Conservation (phyloP, 2,797 vertebrate species). For the Eulemur coronatus region DNA sequence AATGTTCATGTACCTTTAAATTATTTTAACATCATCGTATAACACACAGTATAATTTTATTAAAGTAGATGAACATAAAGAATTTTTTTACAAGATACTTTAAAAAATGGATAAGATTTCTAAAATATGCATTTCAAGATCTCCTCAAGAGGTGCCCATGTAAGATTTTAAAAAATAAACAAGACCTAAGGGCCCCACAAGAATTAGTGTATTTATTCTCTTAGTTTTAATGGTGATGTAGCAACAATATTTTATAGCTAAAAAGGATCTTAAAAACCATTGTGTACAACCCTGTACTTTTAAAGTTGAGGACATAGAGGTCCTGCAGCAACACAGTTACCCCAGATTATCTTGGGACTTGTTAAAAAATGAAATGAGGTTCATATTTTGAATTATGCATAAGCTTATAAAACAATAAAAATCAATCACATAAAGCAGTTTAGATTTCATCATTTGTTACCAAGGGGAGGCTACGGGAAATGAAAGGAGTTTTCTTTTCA, state of each 20-base stretch:
- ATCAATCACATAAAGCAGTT: background rate
- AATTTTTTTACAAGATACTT: background rate
- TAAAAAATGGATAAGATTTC: background rate
- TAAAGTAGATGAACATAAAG: background rate
- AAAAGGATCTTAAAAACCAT: background rate
- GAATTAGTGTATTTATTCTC: background rate
- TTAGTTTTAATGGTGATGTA: background rate
- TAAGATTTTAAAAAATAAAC: slow-evolving; percentile 15
- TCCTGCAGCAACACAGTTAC: background rate
- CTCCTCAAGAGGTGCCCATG: background rate
- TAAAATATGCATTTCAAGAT: slow-evolving; percentile 19
- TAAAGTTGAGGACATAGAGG: background rate
- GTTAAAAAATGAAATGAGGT: background rate
- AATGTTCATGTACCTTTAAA: background rate
- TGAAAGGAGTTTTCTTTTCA: background rate
- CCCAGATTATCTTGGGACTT: background rate
- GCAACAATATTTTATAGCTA: background rate
- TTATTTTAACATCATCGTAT: background rate
- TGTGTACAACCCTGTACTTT: background rate
- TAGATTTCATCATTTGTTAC: background rate
- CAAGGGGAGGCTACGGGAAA: background rate
- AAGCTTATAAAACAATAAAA: slow-evolving; percentile 21
- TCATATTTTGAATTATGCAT: background rate
- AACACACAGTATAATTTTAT: slow-evolving; percentile 6
- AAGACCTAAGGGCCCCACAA: background rate